These are phyloP conservation scores for Schizopygopsis malacanthus DNA, from an alignment of 2,797 vertebrate genomes.

Conservation along the genomic window DNA sequence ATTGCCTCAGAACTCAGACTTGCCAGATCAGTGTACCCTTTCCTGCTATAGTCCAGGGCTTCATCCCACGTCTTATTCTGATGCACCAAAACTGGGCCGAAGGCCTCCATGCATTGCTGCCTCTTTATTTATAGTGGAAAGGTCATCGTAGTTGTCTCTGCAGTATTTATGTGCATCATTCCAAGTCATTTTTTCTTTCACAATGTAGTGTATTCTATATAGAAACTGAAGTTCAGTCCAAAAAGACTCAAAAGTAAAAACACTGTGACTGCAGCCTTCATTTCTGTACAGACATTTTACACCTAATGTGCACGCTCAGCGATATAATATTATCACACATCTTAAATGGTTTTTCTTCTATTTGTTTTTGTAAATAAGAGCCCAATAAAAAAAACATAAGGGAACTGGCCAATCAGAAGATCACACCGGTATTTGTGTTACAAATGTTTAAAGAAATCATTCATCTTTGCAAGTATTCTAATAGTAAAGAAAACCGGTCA, in stretches of 20 bases:
- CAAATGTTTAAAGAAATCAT: constrained; percentile 19
- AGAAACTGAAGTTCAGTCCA: not conserved
- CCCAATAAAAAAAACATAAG: not conserved
- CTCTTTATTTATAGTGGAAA: not conserved
- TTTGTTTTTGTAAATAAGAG: not conserved
- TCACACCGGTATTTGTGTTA: not conserved
- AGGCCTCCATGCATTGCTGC: not conserved
- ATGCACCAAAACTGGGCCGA: not conserved
- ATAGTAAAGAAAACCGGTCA: not conserved
- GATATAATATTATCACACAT: not conserved
- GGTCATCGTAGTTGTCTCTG: not conserved
- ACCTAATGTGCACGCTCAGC: too few species aligned
- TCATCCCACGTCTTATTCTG: constrained; percentile 10
- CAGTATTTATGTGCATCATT: not conserved
- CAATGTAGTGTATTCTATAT: not conserved
- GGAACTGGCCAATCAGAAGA: not conserved
- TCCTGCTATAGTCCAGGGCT: not conserved
- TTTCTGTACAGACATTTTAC: too few species aligned
- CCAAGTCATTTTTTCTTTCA: not conserved
- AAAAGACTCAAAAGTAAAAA: too few species aligned
- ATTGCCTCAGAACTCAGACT: not conserved
- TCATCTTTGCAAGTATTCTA: not conserved
- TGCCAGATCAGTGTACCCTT: not conserved
- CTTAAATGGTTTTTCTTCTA: not conserved
- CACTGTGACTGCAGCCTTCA: too few species aligned